Evolutionary conservation across 2,888 invertebrate genomes (phyloP).

Genomic region (Deladenus siricidicola): DNA sequence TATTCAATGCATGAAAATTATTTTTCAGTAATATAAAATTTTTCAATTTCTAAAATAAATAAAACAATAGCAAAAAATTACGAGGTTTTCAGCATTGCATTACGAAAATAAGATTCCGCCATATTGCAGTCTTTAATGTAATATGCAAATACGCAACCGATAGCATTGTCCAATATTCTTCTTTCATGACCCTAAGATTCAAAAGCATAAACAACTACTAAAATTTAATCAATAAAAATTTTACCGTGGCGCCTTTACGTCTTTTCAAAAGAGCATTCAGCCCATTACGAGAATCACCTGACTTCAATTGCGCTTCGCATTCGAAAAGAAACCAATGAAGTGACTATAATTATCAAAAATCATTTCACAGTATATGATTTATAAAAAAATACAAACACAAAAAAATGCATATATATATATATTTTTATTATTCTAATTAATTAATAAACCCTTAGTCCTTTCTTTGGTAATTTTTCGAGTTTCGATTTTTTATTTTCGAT

Average conservation of each 20-base stretch:
- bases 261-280: not conserved
- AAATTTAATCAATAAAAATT: not conserved
- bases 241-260: constrained; percentile 1
- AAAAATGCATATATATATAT: too few species aligned
- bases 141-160: constrained; percentile 9
- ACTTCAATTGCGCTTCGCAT: constrained; percentile 1
- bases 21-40: not conserved
- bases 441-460: too few species aligned
- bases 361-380: too few species aligned
- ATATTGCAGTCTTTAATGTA: constrained; percentile 8
- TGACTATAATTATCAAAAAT: not conserved
- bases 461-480: too few species aligned
- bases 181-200: not conserved
- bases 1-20: not conserved
- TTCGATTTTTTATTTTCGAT: too few species aligned
- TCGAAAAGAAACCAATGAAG: constrained; percentile 8
- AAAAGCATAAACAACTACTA: not conserved
- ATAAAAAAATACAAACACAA: too few species aligned
- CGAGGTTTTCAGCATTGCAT: constrained; percentile 2
- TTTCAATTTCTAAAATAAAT: too few species aligned
- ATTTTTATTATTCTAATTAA: not conserved
- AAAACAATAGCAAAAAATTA: too few species aligned
- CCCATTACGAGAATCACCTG: constrained; percentile 2
- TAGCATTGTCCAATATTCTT: constrained; percentile 5
- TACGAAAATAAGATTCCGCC: constrained; percentile 10